Conservation (phyloP, 2,113 vertebrate species). For the Circaetus cinerascens region DNA sequence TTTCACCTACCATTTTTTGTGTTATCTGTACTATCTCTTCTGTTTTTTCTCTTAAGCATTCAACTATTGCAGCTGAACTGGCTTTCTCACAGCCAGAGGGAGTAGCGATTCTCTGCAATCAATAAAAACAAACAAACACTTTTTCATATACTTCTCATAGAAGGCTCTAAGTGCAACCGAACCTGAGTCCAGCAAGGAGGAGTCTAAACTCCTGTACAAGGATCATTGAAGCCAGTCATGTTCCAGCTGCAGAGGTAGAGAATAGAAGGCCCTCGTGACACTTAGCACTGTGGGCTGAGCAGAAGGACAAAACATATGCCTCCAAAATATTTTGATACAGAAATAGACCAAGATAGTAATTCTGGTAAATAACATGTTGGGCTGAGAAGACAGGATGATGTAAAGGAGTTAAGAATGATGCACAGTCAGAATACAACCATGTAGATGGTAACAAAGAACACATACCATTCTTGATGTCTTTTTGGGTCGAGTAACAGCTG, state of each 20-base stretch:
- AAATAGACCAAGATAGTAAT: neutral
- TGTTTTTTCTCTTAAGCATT: conserved; percentile 43
- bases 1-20: neutral
- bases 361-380: neutral
- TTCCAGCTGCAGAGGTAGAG: neutral
- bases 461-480: neutral
- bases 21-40: neutral
- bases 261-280: neutral
- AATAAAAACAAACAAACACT: neutral
- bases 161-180: neutral
- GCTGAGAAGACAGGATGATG: neutral
- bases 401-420: neutral
- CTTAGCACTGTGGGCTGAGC: neutral
- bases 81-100: neutral
- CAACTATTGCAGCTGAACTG: conserved; percentile 16
- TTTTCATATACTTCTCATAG: neutral
- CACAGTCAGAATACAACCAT: neutral
- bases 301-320: neutral
- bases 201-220: neutral
- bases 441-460: neutral
- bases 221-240: neutral
- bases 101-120: neutral
- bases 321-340: neutral
- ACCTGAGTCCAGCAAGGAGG: neutral
- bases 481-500: neutral